Conservation (phyloP, 2,113 vertebrate genomes). For the Clarias batrachus region DNA sequence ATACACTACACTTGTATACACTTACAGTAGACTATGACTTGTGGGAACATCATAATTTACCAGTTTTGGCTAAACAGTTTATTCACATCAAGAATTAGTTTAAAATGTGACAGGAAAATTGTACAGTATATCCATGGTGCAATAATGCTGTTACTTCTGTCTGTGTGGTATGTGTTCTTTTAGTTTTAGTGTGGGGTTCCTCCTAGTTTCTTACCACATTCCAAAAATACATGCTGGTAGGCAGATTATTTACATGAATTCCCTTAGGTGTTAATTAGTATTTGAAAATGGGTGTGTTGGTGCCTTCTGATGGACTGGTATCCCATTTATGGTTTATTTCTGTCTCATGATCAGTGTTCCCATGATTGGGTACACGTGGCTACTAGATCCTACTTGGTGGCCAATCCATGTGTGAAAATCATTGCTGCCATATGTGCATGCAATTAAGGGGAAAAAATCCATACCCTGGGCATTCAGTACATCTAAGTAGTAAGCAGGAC, state of each 20-base stretch:
- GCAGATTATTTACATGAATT: background rate
- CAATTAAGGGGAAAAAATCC: no score
- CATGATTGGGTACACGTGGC: background rate
- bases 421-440: no score
- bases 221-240: background rate
- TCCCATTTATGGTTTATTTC: background rate
- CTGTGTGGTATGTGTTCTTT: background rate
- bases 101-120: background rate
- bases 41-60: background rate
- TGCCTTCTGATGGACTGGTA: background rate
- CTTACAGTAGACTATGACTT: background rate
- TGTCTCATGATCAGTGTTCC: background rate
- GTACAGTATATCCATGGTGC: background rate
- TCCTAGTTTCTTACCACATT: background rate
- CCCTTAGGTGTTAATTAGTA: background rate
- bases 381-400: background rate
- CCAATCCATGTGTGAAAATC: no score
- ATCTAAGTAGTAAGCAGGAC: no score
- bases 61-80: background rate
- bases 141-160: background rate
- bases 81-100: background rate
- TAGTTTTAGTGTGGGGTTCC: background rate
- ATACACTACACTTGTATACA: no score
- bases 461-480: no score
- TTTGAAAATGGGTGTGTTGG: background rate